Conservation (phyloP, 2,113 vertebrate species). For the Alligator mississippiensis region DNA sequence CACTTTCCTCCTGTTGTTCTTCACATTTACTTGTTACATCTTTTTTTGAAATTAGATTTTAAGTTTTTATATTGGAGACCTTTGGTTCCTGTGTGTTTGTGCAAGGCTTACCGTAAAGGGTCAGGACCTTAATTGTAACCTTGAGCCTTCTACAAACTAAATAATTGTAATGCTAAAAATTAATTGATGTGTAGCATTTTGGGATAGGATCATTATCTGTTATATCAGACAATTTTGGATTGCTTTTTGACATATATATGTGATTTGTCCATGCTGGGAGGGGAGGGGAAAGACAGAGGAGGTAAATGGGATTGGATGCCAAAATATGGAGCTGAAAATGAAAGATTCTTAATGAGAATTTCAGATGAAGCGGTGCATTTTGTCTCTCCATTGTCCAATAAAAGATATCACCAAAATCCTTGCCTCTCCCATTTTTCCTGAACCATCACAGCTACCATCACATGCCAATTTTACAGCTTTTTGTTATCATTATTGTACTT, state of each 20-base stretch:
- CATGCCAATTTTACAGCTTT: background rate
- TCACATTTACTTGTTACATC: background rate
- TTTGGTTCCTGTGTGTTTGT: background rate
- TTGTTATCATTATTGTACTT: background rate
- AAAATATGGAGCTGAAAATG: background rate
- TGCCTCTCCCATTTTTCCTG: background rate
- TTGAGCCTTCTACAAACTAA: background rate
- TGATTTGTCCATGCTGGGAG: background rate
- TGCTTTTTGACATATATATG: background rate
- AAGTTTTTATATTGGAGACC: background rate
- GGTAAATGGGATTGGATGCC: background rate
- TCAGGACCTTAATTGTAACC: background rate
- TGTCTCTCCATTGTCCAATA: background rate
- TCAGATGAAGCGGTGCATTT: background rate
- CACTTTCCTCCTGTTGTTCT: background rate
- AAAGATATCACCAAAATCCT: no score
- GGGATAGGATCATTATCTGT: background rate
- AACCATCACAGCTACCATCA: no score
- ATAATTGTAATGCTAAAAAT: constrained; percentile 22
- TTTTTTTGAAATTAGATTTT: background rate
- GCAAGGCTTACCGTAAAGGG: background rate
- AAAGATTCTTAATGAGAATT: background rate
- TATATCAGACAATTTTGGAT: background rate
- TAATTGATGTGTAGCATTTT: background rate
- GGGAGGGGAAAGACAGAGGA: background rate